phyloP scores from a whole-genome alignment of 35 echinoderm and acorn worm genomes.

The Amphiura filiformis region DNA sequence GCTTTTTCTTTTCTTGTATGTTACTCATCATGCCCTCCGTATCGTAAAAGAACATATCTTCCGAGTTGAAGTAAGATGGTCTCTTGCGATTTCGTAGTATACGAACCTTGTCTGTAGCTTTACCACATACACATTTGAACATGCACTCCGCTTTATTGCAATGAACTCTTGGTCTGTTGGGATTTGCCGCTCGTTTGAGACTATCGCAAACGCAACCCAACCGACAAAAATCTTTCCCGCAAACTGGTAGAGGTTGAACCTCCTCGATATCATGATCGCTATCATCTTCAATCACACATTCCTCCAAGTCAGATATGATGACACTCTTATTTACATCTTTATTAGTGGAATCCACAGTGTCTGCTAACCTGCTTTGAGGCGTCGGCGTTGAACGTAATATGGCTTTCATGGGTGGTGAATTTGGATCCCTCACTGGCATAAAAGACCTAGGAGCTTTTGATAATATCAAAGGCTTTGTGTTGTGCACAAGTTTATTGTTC shows the following conservation, averaged over 20 bases:
- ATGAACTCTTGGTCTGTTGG: constrained; percentile 28
- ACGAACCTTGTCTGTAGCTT: constrained; percentile 21
- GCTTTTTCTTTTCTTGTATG: not conserved
- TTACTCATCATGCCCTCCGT: constrained; percentile 37
- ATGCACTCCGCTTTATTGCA: constrained; percentile 80
- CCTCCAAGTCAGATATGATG: not conserved
- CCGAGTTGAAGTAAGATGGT: constrained; percentile 48
- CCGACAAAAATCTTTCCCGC: constrained; percentile 75
- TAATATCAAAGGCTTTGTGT: not conserved
- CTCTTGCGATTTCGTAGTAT: constrained; percentile 56
- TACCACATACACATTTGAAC: constrained; percentile 70
- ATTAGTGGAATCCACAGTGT: not conserved
- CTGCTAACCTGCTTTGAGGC: not conserved
- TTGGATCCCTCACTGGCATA: constrained; percentile 36
- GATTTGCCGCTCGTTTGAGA: constrained; percentile 9
- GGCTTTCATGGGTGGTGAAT: constrained; percentile 25
- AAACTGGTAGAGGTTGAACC: not conserved
- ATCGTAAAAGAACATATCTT: constrained; percentile 89
- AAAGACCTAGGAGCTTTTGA: not conserved
- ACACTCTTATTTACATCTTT: not conserved
- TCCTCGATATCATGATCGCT: not conserved
- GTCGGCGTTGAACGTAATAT: not conserved
- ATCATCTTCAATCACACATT: not conserved
- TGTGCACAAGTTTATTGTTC: not conserved
- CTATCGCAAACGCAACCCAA: constrained; percentile 82